Base-by-base conservation (phyloP, 2,888 invertebrate genomes). In the Nebria brevicollis region DNA sequence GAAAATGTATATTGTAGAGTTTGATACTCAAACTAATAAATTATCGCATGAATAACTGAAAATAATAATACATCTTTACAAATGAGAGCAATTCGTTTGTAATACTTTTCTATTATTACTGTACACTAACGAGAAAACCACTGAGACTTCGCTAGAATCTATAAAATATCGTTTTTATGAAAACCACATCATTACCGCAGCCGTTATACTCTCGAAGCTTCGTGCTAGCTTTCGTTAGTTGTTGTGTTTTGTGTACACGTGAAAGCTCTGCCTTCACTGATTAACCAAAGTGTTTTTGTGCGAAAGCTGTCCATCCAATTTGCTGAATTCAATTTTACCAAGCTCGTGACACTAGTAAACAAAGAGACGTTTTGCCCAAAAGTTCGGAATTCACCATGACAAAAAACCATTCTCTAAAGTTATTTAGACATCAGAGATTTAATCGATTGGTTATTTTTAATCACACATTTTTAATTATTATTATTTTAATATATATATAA, bases 231-330 rank as follows among this genome's bases (percentile, higher is more conserved):
- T 54, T 54, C 54, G 54, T 54, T 54, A 8, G 54, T 13, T 54
- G 54, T 7, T 54, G 54, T 54, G 54, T 54, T 54, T 54, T 54
- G 54, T 54, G 54, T 54, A 54, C 54, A 54, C 54, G 1, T 54
- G 6, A 54, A 54, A 54, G 54, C 54, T 54, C 54, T 54, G 77
- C 77, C 68, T 54, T 43, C 42, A 25, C 43, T 77, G 77, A 77
- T 77, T 77, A 77, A 70, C 68, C 70, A 43, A 68, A 77, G 77
- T 77, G 77, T 77, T 77, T 77, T 77, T 77, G 68, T 26, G 42
- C 70, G 54, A 54, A 54, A 54, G 13, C 73, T 43, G 41, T 43
- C 73, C 73, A 13, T 77, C 41, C 76, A 76, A 76, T 66, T 77
- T 68, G 43, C 68, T 77, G 70, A 77, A 43, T 66, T 54, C 8